phyloP scores from a whole-genome alignment of 2,888 invertebrate species.

The Pterostichus niger region DNA sequence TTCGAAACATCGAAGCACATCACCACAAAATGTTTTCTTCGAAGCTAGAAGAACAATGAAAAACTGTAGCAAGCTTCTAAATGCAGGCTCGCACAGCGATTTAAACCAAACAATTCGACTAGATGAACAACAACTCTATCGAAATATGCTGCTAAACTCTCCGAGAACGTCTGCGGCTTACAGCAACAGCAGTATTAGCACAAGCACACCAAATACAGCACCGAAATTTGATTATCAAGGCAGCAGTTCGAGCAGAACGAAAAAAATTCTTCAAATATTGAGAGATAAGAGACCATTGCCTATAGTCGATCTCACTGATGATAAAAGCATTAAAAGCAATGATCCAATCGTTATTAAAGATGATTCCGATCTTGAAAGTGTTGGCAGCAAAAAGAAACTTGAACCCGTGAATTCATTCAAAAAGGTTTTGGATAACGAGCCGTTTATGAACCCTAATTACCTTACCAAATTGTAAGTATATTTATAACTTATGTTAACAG shows the following conservation, averaged over 20 bases:
- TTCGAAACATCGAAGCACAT: neutral
- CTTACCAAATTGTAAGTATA: conserved; percentile 77
- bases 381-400: conserved; percentile 75
- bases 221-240: conserved; percentile 68
- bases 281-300: conserved; percentile 61
- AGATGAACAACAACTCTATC: conserved; percentile 80
- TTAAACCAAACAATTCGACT: conserved; percentile 80
- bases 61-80: conserved; percentile 62
- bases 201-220: conserved; percentile 71
- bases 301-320: conserved; percentile 68
- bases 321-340: conserved; percentile 64
- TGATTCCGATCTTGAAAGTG: conserved; percentile 75
- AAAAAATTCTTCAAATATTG: conserved; percentile 69
- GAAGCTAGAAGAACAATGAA: conserved; percentile 52
- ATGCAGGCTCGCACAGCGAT: conserved; percentile 70
- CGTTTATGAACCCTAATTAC: conserved; percentile 79
- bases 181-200: conserved; percentile 67
- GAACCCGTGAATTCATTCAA: conserved; percentile 79
- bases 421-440: conserved; percentile 79
- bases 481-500: conserved; percentile 55
- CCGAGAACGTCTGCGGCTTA: conserved; percentile 68
- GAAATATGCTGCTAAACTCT: conserved; percentile 78
- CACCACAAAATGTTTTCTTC: conserved; percentile 6
- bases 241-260: conserved; percentile 67
- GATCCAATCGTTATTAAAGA: conserved; percentile 73